Base-by-base conservation (phyloP, 2,797 vertebrate genomes). In the Xenentodon cancila region DNA sequence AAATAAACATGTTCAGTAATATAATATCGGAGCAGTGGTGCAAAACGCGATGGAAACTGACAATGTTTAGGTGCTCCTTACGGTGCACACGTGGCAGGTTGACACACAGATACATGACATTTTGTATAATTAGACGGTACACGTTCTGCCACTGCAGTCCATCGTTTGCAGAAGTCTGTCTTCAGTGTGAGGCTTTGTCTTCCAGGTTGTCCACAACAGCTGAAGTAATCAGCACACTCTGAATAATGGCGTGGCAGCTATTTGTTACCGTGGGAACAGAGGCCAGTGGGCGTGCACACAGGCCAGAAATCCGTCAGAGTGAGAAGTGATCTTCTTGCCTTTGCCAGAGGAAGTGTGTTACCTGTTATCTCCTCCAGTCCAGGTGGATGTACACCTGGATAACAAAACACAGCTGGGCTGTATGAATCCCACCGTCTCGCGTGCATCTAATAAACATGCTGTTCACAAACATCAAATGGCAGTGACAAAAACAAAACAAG, bases 381-480 rank as follows among this genome's bases (percentile, higher is more conserved):
- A 81, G 78, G 68, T 81, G 75, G 63, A 52, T 22, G 59, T 70
- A 87, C 85, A 90, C 85, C 84, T 80, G 84, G 75, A 59, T 46
- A 21, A 71, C 42, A 20, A 50, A 49, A 32, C 47, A 53, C 69
- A 47, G 69, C 53, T 67, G 54, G 52, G 61, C 9, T 32, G 55
- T 17, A 46, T 21, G n/a, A 34, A 43, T 18, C 15, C 53, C 52
- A 62, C 18, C 16, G 53, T 58, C 37, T 22, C 27, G 44, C 40
- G 19, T 15, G 7, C 30, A 44, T 27, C 40, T 19, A 30, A 21
- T 67, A 64, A 67, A 68, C 45, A 48, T 44, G 1, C 20, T 1
- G 27, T 27, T 17, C 21, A 32, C 25, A 27, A 11, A 21, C 42
- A 67, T 47, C 32, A 56, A 56, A 63, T 45, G 19, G 49, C 49